A percentile compares a stretch with the other conserved stretches of the same genome.
phyloP scores from a whole-genome alignment of 1,140 invertebrate genomes.

The Caenorhabditis tropicalis region DNA sequence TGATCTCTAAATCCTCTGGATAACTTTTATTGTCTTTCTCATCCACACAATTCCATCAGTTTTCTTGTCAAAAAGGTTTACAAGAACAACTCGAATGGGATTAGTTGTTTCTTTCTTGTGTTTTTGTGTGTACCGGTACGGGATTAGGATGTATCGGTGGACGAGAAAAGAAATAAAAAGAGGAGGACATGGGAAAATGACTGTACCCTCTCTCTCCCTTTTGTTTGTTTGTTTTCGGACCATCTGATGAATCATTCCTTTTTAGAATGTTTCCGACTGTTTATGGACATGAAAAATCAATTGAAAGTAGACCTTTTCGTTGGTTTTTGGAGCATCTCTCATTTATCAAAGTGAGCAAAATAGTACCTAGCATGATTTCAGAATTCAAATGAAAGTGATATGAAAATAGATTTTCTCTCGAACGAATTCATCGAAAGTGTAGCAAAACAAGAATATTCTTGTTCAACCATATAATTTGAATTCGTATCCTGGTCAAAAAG shows the following conservation, averaged over 20 bases:
- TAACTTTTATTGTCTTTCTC: conserved; percentile 26
- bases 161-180: neutral
- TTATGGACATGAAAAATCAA: neutral
- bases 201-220: neutral
- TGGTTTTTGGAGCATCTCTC: no score
- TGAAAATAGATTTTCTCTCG: no score
- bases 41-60: neutral
- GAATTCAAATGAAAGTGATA: no score
- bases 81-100: neutral
- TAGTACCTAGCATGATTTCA: no score
- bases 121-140: conserved; percentile 15
- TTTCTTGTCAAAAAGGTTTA: neutral
- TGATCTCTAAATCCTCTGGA: neutral
- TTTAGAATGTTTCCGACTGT: neutral
- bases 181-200: conserved; percentile 40
- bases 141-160: conserved; percentile 29
- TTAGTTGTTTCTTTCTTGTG: neutral
- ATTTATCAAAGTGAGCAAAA: no score
- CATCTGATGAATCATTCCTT: neutral
- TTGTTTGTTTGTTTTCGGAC: neutral
- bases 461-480: neutral
- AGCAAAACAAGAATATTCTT: neutral
- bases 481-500: neutral
- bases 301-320: no score
- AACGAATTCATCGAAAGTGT: no score